Evolutionary conservation across 2,113 vertebrate genomes (phyloP).

Genomic region (Burhinus bistriatus): DNA sequence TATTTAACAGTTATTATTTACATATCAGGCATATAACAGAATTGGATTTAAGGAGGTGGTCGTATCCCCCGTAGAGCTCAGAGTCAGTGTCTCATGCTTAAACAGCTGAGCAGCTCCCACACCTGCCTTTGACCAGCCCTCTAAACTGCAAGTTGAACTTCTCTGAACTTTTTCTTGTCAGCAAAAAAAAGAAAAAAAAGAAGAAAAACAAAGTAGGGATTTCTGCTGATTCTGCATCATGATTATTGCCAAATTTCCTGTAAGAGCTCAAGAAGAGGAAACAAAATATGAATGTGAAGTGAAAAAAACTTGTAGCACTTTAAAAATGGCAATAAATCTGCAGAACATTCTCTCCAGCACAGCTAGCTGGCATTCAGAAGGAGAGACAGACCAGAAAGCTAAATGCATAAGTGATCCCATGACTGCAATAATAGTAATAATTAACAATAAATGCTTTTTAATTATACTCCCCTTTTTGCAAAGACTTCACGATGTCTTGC

Average conservation of each 20-base stretch:
- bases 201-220: background rate
- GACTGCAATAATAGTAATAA: background rate
- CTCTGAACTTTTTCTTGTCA: background rate
- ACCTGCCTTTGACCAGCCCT: background rate
- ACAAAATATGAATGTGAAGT: background rate
- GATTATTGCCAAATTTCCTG: slow-evolving; percentile 37
- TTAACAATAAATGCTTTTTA: background rate
- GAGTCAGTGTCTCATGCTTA: background rate
- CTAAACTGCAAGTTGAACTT: background rate
- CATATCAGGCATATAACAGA: background rate
- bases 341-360: background rate
- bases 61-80: background rate
- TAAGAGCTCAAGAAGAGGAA: slow-evolving; percentile 5
- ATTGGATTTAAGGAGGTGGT: background rate
- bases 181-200: background rate
- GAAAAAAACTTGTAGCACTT: background rate
- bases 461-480: background rate
- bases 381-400: background rate
- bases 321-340: background rate
- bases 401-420: background rate
- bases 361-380: background rate
- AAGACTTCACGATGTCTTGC: background rate
- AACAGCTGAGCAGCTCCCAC: background rate
- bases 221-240: slow-evolving; percentile 48
- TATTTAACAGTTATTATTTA: background rate